Base-by-base conservation (phyloP, 2,888 invertebrate species). In the Mythimna albipuncta region DNA sequence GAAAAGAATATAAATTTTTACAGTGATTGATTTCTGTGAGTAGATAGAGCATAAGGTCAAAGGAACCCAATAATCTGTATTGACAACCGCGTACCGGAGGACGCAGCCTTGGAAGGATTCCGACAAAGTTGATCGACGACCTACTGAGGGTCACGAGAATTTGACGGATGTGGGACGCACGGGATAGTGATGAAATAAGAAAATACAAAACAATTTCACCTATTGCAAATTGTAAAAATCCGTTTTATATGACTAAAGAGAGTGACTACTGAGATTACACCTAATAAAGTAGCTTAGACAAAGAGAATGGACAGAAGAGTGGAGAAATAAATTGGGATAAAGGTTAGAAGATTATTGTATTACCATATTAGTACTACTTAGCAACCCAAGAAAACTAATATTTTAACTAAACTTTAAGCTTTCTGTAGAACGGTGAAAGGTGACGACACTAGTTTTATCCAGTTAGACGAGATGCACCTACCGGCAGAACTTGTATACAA, bases 401-500 rank as follows among this genome's bases (percentile, higher is more conserved):
- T 52, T 63, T 26, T 57, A 57, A 61, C 1, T 41, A 26, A 26
- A 69, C 59, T 50, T 21, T 16, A 35, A 44, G 5, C 19, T 63
- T 26, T 61, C 50, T 47, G 26, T 1, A 21, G 52, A 38, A 19
- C 62, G 11, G 52, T 19, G 63, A 26, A 74, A 58, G 32, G 41
- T 63, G 21, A 57, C 1, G 47, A 54, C 13, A 52, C 19, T 13
- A 44, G 44, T 52, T 55, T 58, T 35, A 10, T 52, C 50, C 19
- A 58, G 41, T 55, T 44, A 19, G 16, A 57, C 55, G 16, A 55
- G 62, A 74, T 44, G 32, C 52, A 66, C 13, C 11, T 44, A 69
- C n/a, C 10, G 6, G 50, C 32, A 74, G 41, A 69, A 59, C 68
- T 65, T 19, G 65, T 54, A 55, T 19, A 65, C 64, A 32, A 72